Percentiles rank a stretch among this genome's conserved stretches.
These are phyloP conservation scores for Dufourea novaeangliae DNA, from an alignment of 1,140 invertebrate species.

Conservation along the genomic window DNA sequence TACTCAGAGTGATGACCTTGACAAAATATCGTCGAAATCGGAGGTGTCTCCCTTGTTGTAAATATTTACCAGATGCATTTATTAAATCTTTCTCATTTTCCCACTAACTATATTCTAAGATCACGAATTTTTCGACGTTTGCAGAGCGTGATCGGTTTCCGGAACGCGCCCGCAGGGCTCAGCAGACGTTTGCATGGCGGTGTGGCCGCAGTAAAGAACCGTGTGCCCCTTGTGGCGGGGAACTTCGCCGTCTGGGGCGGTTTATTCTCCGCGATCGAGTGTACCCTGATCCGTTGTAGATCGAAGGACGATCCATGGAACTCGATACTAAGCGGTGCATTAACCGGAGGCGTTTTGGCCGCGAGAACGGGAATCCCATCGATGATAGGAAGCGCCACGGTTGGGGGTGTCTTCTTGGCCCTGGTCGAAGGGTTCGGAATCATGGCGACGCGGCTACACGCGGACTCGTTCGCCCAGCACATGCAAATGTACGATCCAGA, in stretches of 20 bases:
- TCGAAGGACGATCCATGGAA: slow-evolving; percentile 60
- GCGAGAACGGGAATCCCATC: slow-evolving; percentile 55
- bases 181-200: slow-evolving; percentile 42
- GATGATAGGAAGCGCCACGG: slow-evolving; percentile 59
- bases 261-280: slow-evolving; percentile 60
- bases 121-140: too few relatives aligned
- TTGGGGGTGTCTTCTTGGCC: slow-evolving; percentile 51
- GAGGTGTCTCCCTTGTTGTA: too few relatives aligned
- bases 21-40: too few relatives aligned
- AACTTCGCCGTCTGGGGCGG: slow-evolving; percentile 64
- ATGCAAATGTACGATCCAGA: slow-evolving; percentile 36
- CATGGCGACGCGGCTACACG: slow-evolving; percentile 53
- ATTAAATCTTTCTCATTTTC: too few relatives aligned
- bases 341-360: slow-evolving; percentile 53
- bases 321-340: slow-evolving; percentile 53
- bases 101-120: not conserved
- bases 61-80: too few relatives aligned
- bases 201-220: slow-evolving; percentile 38
- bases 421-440: slow-evolving; percentile 55
- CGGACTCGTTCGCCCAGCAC: slow-evolving; percentile 50
- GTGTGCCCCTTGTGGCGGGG: slow-evolving; percentile 52
- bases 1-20: too few relatives aligned
- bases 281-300: slow-evolving; percentile 46
- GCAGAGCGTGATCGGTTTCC: slow-evolving; percentile 54
- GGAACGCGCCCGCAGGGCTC: slow-evolving; percentile 55